Percentiles rank a stretch among this genome's conserved stretches.
Evolutionary conservation across 2,113 vertebrate genomes (phyloP).

Genomic region (Lampris megalopsis): DNA sequence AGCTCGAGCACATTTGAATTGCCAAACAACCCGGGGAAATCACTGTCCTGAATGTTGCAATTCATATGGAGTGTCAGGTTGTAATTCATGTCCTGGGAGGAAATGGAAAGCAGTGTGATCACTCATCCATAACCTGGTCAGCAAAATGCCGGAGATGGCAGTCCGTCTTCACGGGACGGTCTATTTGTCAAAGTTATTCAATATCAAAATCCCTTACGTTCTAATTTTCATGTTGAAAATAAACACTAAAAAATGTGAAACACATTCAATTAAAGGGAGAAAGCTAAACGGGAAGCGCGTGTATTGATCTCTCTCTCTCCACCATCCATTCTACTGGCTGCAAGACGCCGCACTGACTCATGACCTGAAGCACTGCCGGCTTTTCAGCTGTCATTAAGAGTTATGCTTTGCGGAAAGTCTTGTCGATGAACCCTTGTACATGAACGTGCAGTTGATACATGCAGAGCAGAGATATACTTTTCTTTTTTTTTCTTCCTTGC

Average conservation of each 20-base stretch:
- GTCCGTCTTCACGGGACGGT: neutral
- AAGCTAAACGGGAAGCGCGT: neutral
- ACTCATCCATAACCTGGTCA: slow-evolving; percentile 35
- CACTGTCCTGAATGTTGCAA: slow-evolving; percentile 29
- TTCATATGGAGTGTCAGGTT: slow-evolving; percentile 45
- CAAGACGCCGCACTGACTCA: neutral
- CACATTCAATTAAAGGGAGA: neutral
- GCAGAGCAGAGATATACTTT: neutral
- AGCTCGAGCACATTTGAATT: slow-evolving; percentile 19
- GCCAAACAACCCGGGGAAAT: slow-evolving; percentile 48
- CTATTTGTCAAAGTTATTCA: slow-evolving; percentile 3
- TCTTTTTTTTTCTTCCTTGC: neutral
- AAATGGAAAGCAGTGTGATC: slow-evolving; percentile 35
- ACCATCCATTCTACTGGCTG: neutral
- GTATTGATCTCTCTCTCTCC: no score
- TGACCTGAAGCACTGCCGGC: neutral
- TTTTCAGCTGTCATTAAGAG: neutral
- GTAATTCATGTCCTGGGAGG: slow-evolving; percentile 21
- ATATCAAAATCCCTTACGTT: neutral
- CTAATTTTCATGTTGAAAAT: neutral
- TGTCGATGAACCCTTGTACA: neutral
- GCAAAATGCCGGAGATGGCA: slow-evolving; percentile 9
- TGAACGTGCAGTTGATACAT: slow-evolving; percentile 18
- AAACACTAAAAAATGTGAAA: neutral
- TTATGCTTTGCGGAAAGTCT: slow-evolving; percentile 13